phyloP scores from a whole-genome alignment of 2,113 vertebrate species.

The Pionites leucogaster region DNA sequence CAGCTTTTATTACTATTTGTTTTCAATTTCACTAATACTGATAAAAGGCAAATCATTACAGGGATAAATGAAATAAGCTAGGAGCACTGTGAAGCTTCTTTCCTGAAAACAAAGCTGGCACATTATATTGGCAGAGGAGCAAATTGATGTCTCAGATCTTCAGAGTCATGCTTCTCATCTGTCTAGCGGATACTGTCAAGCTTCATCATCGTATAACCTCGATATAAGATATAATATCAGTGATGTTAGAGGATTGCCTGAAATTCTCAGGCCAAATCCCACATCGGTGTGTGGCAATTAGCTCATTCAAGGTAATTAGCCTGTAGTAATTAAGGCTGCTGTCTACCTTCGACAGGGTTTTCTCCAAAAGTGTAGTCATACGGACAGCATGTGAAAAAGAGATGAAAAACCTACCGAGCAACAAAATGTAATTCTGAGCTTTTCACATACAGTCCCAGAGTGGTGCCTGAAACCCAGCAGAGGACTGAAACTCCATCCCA shows the following conservation, averaged over 20 bases:
- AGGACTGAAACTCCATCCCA: too few relatives aligned
- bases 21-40: background rate
- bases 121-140: background rate
- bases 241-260: background rate
- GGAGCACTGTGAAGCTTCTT: background rate
- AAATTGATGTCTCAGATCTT: background rate
- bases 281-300: background rate
- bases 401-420: background rate
- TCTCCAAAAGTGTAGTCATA: background rate
- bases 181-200: background rate
- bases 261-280: background rate
- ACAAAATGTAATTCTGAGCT: background rate
- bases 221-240: background rate
- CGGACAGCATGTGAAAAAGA: background rate
- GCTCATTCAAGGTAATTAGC: constrained; percentile 24
- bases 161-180: background rate
- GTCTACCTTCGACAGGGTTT: background rate
- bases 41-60: background rate
- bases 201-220: background rate
- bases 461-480: background rate
- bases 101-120: background rate
- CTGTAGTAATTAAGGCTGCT: background rate
- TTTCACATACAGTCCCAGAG: background rate
- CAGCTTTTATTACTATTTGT: background rate
- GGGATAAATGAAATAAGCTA: background rate